A percentile compares a stretch with the other conserved stretches of the same genome.
phyloP scores from a whole-genome alignment of 2,888 invertebrate species.

The Hyposoter didymator region DNA sequence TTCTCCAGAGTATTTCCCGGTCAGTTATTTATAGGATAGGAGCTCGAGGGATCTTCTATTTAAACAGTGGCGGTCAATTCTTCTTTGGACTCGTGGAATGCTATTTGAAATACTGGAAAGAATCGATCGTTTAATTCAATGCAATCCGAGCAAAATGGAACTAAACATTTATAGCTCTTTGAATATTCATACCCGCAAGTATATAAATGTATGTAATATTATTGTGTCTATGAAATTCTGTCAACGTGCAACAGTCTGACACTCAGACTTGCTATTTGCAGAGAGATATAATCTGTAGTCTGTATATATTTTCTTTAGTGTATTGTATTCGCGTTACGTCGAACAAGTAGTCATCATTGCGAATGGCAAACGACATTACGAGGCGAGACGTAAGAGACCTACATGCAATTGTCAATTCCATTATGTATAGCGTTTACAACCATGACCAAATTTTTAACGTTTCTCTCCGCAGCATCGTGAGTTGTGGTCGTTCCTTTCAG shows the following conservation, averaged over 20 bases:
- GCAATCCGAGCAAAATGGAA: slow-evolving; percentile 2
- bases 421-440: slow-evolving; percentile 34
- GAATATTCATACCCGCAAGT: neutral
- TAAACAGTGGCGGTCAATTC: neutral
- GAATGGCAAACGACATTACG: slow-evolving; percentile 48
- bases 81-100: slow-evolving; percentile 1
- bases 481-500: slow-evolving; percentile 20
- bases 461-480: slow-evolving; percentile 15
- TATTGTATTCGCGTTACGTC: slow-evolving; percentile 55
- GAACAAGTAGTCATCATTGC: slow-evolving; percentile 51
- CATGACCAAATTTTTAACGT: slow-evolving; percentile 52
- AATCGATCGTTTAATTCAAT: slow-evolving; percentile 46
- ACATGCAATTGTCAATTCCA: slow-evolving; percentile 54
- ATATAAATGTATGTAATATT: slow-evolving; percentile 1
- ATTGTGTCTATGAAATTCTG: neutral
- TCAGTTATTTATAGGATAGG: neutral
- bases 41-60: neutral
- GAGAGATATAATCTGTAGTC: slow-evolving; percentile 44
- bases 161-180: slow-evolving; percentile 23
- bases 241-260: slow-evolving; percentile 40
- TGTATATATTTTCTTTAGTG: slow-evolving; percentile 42
- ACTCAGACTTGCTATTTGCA: slow-evolving; percentile 34
- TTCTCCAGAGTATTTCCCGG: neutral
- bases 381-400: slow-evolving; percentile 37
- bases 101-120: slow-evolving; percentile 9